phyloP scores from a whole-genome alignment of 1,140 invertebrate species.

The Ditylenchus dipsaci region DNA sequence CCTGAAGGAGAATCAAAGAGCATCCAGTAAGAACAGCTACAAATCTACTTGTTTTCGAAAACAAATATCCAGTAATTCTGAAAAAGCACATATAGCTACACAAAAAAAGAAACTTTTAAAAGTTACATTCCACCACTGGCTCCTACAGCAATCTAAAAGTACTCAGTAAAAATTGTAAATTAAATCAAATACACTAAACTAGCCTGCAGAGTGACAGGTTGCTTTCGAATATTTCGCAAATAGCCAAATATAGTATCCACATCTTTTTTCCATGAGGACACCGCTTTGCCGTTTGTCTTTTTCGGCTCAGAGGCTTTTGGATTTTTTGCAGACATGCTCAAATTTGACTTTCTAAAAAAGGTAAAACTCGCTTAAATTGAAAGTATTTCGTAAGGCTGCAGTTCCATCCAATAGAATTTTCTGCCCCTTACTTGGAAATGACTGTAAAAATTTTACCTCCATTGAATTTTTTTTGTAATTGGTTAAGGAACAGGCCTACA shows the following conservation, averaged over 20 bases:
- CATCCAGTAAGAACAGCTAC: conserved; percentile 18
- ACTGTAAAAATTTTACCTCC: no score
- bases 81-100: conserved; percentile 6
- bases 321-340: no score
- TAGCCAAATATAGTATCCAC: conserved; percentile 30
- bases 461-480: no score
- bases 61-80: conserved; percentile 34
- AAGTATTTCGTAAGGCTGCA: no score
- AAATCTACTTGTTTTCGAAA: conserved; percentile 23
- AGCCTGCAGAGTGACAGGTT: conserved; percentile 13
- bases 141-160: conserved; percentile 19
- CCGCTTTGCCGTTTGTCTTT: no score
- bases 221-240: conserved; percentile 17
- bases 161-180: not conserved
- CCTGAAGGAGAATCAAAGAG: conserved; percentile 28
- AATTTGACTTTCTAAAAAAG: no score
- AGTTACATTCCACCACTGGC: conserved; percentile 17
- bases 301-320: no score
- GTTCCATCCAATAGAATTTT: no score
- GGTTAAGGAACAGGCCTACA: no score
- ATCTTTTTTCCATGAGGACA: not conserved
- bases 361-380: no score
- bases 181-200: not conserved
- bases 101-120: not conserved
- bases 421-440: no score